phyloP scores from a whole-genome alignment of 2,797 vertebrate species.

The Platyrinchus mystaceus region DNA sequence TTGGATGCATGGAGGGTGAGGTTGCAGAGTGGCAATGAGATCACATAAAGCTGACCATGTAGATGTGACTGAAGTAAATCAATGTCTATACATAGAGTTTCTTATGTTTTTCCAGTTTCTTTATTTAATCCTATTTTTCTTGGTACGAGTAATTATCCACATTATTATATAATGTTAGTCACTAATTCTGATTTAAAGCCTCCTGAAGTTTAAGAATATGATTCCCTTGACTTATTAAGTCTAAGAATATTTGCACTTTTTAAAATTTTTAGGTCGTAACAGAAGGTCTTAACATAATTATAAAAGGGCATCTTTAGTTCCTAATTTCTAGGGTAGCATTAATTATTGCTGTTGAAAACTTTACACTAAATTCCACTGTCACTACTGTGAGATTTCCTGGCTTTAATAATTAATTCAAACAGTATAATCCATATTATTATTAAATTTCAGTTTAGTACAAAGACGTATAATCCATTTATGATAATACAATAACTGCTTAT shows the following conservation, averaged over 20 bases:
- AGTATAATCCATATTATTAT: background rate
- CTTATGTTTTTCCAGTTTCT: background rate
- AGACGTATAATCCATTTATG: constrained; percentile 9
- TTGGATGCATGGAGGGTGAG: background rate
- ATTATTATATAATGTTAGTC: background rate
- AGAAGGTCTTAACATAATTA: background rate
- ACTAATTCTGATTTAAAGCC: background rate
- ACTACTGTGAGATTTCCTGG: background rate
- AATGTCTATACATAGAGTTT: background rate
- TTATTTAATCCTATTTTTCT: background rate
- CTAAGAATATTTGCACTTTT: background rate
- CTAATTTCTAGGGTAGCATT: background rate
- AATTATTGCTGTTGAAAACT: background rate
- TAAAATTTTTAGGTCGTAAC: background rate
- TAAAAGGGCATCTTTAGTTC: background rate
- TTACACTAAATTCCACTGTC: background rate
- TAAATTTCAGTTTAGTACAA: background rate
- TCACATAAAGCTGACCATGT: background rate
- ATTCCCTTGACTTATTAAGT: background rate
- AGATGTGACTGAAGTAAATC: background rate
- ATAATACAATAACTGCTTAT: constrained; percentile 6
- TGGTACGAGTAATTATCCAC: background rate
- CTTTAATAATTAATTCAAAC: constrained; percentile 32
- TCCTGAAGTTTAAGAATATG: background rate
- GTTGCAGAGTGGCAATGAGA: background rate